phyloP scores from a whole-genome alignment of 2,113 vertebrate genomes.

The Hippocampus zosterae region DNA sequence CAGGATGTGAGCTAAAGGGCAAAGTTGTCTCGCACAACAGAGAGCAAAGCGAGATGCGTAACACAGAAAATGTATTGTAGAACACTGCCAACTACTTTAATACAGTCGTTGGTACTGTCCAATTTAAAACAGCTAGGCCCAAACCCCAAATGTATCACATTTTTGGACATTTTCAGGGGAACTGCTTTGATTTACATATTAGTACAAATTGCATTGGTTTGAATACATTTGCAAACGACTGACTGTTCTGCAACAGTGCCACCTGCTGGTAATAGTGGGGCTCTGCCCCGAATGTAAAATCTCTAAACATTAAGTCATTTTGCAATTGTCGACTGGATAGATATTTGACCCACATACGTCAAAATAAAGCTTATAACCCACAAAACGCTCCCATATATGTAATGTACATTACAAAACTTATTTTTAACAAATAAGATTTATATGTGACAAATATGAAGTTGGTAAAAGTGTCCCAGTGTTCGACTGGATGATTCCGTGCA shows the following conservation, averaged over 20 bases:
- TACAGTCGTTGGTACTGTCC: too few relatives aligned
- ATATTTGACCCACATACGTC: not conserved
- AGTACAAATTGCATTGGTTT: too few relatives aligned
- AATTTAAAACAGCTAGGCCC: too few relatives aligned
- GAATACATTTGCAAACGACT: too few relatives aligned
- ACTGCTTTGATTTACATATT: too few relatives aligned
- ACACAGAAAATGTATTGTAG: too few relatives aligned
- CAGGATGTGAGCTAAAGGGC: too few relatives aligned
- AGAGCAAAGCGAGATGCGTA: too few relatives aligned
- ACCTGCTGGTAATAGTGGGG: not conserved
- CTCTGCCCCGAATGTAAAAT: not conserved
- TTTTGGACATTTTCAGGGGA: not conserved
- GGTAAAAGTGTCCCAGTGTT: not conserved
- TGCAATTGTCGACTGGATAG: not conserved
- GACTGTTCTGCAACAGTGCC: not conserved
- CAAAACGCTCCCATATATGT: not conserved
- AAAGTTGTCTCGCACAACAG: too few relatives aligned
- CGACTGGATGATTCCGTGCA: slow-evolving; percentile 12
- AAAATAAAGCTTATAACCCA: not conserved
- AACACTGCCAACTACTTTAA: too few relatives aligned
- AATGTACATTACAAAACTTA: not conserved
- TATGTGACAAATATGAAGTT: not conserved
- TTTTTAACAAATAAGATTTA: not conserved
- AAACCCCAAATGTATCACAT: too few relatives aligned
- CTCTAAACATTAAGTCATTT: too few relatives aligned